These are phyloP conservation scores for Huso huso DNA, from an alignment of 2,797 vertebrate species.

Conservation along the genomic window DNA sequence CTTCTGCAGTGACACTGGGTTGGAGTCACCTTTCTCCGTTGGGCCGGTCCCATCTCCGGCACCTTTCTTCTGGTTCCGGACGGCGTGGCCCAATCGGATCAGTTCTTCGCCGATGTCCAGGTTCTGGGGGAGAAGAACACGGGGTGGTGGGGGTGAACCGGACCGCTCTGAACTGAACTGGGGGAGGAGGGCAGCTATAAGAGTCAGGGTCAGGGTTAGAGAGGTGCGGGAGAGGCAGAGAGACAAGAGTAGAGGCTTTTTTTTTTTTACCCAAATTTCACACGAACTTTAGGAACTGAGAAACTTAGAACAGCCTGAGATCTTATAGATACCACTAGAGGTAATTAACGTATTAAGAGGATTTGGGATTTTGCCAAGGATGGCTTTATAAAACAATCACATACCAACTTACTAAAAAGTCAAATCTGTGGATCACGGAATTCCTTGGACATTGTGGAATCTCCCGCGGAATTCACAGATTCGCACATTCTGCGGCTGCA, in stretches of 20 bases:
- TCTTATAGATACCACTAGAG: no score
- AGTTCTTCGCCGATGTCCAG: conserved; percentile 75
- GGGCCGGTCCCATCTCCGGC: conserved; percentile 25
- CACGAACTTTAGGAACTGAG: no score
- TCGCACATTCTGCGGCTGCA: no score
- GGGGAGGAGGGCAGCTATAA: neutral
- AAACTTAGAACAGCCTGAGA: no score
- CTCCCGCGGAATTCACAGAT: no score
- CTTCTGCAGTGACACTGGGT: conserved; percentile 43
- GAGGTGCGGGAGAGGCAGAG: neutral
- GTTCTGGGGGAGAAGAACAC: conserved; percentile 39
- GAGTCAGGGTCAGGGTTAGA: neutral
- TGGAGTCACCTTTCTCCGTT: conserved; percentile 30
- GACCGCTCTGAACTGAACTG: neutral
- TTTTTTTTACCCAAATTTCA: no score
- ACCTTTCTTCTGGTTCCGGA: conserved; percentile 44
- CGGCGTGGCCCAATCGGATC: conserved; percentile 59
- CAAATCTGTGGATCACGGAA: no score
- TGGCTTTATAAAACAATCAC: no score
- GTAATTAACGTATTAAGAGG: no score
- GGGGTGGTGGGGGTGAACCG: neutral
- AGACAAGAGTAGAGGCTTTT: neutral
- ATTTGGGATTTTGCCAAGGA: no score
- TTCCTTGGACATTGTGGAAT: no score
- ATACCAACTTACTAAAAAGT: no score